phyloP scores from a whole-genome alignment of 2,888 invertebrate species.

The Chymomyza procnemis region DNA sequence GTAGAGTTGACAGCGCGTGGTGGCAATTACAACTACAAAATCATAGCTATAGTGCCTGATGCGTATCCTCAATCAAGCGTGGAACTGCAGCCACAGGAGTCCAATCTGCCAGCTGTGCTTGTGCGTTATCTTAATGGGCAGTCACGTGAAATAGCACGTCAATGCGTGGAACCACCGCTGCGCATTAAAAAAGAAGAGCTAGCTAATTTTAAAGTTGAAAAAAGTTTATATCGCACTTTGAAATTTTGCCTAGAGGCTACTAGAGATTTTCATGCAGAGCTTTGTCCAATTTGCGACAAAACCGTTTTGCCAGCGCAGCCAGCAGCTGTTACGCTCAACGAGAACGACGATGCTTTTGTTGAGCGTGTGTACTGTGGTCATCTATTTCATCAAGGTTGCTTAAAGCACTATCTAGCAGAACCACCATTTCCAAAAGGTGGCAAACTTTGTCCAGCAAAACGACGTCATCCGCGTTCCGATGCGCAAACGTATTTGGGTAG shows the following conservation, averaged over 20 bases:
- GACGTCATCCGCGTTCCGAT: constrained; percentile 76
- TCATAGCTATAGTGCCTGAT: constrained; percentile 82
- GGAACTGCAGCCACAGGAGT: constrained; percentile 80
- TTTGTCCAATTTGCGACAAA: constrained; percentile 83
- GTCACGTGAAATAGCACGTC: constrained; percentile 83
- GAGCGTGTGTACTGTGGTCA: constrained; percentile 87
- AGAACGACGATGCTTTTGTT: constrained; percentile 81
- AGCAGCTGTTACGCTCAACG: constrained; percentile 80
- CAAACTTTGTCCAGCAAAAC: constrained; percentile 82
- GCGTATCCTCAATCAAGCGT: constrained; percentile 81
- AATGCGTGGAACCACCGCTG: constrained; percentile 84
- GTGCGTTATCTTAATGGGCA: constrained; percentile 83
- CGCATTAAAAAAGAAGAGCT: constrained; percentile 79
- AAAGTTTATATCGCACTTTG: constrained; percentile 82
- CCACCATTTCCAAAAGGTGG: constrained; percentile 87
- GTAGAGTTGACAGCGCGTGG: constrained; percentile 81
- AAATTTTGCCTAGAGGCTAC: constrained; percentile 83
- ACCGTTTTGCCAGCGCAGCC: constrained; percentile 82
- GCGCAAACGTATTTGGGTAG: constrained; percentile 68
- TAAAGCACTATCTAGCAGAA: constrained; percentile 84
- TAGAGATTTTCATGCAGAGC: constrained; percentile 82
- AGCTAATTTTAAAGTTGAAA: constrained; percentile 82
- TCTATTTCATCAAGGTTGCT: constrained; percentile 84
- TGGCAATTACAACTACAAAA: constrained; percentile 82
- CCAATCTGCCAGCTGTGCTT: constrained; percentile 84